Percentiles rank a stretch among this genome's conserved stretches.
Conservation (phyloP, 2,113 vertebrate species). For the Symphodus melops region DNA sequence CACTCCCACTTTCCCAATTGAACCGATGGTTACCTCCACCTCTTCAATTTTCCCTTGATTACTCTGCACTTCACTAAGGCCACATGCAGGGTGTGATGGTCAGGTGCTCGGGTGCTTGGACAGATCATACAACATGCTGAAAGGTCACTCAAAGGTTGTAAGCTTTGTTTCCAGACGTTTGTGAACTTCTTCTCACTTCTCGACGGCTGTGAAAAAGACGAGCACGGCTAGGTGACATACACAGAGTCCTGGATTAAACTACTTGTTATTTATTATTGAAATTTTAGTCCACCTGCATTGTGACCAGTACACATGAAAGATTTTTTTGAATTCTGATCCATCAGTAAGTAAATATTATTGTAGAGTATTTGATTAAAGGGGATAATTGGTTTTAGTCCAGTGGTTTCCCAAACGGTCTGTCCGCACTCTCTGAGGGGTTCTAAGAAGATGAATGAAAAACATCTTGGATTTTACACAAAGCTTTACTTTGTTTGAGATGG, state of each 20-base stretch:
- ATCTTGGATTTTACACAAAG: too few species aligned
- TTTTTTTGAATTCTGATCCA: too few species aligned
- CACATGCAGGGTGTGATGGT: constrained; percentile 48
- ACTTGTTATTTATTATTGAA: not conserved
- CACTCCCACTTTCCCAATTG: constrained; percentile 29
- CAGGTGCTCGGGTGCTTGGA: constrained; percentile 22
- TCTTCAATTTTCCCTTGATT: constrained; percentile 61
- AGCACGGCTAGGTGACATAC: not conserved
- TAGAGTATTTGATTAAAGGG: too few species aligned
- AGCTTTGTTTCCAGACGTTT: constrained; percentile 40
- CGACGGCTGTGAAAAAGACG: constrained; percentile 30
- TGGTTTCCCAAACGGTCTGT: too few species aligned
- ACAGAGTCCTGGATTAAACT: not conserved
- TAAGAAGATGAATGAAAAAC: too few species aligned
- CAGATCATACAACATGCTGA: constrained; percentile 52
- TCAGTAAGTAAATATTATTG: too few species aligned
- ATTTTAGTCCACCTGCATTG: not conserved
- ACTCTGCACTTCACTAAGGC: constrained; percentile 46
- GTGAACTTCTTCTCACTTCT: constrained; percentile 16
- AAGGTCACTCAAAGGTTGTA: constrained; percentile 65
- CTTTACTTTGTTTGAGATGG: too few species aligned
- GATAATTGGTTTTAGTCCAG: too few species aligned
- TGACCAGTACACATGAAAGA: not conserved
- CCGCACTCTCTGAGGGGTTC: too few species aligned
- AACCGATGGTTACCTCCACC: constrained; percentile 46